These are phyloP conservation scores for Styela plicata DNA, from an alignment of 23 tunicate genomes.

Conservation along the genomic window DNA sequence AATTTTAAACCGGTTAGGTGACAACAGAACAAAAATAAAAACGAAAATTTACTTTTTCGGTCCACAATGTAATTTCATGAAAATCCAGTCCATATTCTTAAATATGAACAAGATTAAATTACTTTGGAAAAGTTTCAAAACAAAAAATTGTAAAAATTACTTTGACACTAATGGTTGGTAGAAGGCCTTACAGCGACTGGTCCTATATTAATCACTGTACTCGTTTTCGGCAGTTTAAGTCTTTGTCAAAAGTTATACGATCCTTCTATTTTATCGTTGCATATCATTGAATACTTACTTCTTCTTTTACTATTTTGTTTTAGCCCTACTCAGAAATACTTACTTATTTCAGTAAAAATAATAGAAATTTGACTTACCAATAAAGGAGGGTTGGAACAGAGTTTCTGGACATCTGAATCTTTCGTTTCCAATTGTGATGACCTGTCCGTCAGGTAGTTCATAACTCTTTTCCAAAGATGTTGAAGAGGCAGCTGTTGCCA, in stretches of 20 bases:
- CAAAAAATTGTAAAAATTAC: too few species aligned
- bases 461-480: constrained; percentile 53
- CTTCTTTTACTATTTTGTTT: too few species aligned
- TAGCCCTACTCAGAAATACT: not conserved
- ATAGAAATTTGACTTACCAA: constrained; percentile 22
- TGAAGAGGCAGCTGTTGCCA: constrained; percentile 62
- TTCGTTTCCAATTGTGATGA: constrained; percentile 95
- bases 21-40: not conserved
- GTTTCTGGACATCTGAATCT: constrained; percentile 96
- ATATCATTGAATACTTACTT: too few species aligned
- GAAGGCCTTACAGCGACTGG: too few species aligned
- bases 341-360: not conserved
- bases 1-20: too few species aligned
- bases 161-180: too few species aligned
- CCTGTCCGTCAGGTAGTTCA: constrained; percentile 66
- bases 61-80: not conserved
- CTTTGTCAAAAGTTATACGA: too few species aligned
- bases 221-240: too few species aligned
- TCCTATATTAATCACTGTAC: too few species aligned
- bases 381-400: constrained; percentile 92
- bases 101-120: too few species aligned
- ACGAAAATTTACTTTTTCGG: not conserved
- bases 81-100: not conserved
- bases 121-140: too few species aligned
- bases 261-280: too few species aligned